Base-by-base conservation (phyloP, 92 coral and sea anemone species). In the Micromussa lordhowensis region DNA sequence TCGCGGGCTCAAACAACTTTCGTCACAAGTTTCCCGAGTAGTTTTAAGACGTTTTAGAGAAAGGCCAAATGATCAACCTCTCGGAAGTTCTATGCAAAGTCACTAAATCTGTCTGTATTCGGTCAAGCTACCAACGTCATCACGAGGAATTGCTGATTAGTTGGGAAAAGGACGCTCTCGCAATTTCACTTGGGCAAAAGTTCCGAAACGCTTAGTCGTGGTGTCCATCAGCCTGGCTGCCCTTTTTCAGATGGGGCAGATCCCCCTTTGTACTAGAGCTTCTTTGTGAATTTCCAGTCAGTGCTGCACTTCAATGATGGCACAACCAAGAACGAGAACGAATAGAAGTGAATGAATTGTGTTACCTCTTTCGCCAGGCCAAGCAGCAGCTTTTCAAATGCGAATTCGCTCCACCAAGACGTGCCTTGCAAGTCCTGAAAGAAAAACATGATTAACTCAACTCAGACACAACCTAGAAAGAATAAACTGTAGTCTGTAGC, bases 351-450 rank as follows among this genome's bases (percentile, higher is more conserved):
- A 32, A 6, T 44, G 51, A 44, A 44, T 44, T 13, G 30, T 18
- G 70, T 31, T 76, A 93, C 96, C 92, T 93, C 94, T 26, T 93
- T 88, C 12, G 91, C 89, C 34, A 91, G 14, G 85, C 90, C 93
- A 30, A 93, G 80, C 70, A 93, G 26, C 55, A 93, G 73, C 64
- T 87, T 84, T 36, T 93, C 96, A 79, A 70, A 85, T 15, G 92
- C 49, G 59, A 93, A 88, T 22, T 83, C 92, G 68, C 91, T 90
- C 92, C 93, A 91, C 61, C 84, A 80, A 17, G 85, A 51, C n/a
- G 88, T 51, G 68, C 82, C 94, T 75, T 86, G 61, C 34, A 85
- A 18, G 21, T 90, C 78, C 93, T 90, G 1, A 17, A 54, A 26
- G 17, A 40, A 80, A 29, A 57, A 48, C 38, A 34, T 24, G n/a